phyloP scores from a whole-genome alignment of 1,140 invertebrate genomes.

The Anthonomus grandis region DNA sequence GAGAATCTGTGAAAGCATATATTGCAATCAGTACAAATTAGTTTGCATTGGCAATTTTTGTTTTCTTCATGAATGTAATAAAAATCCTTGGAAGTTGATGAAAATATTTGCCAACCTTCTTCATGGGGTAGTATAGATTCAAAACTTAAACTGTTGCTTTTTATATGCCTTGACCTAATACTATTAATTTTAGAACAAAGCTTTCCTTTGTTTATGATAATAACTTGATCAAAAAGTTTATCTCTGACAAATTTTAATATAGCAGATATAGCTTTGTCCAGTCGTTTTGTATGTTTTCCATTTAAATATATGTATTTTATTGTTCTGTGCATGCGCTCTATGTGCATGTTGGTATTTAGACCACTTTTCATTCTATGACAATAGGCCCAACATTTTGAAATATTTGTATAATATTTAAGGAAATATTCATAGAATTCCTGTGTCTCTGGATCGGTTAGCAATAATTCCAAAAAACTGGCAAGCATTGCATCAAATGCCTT shows the following conservation, averaged over 20 bases:
- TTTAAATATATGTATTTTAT: slow-evolving; percentile 20
- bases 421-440: slow-evolving; percentile 15
- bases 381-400: slow-evolving; percentile 13
- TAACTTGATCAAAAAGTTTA: slow-evolving; percentile 14
- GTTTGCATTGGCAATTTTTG: slow-evolving; percentile 8
- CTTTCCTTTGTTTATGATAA: slow-evolving; percentile 14
- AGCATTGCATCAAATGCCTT: slow-evolving; percentile 18
- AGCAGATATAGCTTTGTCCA: slow-evolving; percentile 7
- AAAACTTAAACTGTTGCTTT: slow-evolving; percentile 1
- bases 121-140: slow-evolving; percentile 3
- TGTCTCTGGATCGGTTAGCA: slow-evolving; percentile 5
- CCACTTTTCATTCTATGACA: slow-evolving; percentile 10
- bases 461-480: slow-evolving; percentile 5
- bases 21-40: slow-evolving; percentile 20
- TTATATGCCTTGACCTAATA: slow-evolving; percentile 10
- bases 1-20: slow-evolving; percentile 18
- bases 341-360: slow-evolving; percentile 22
- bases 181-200: slow-evolving; percentile 8
- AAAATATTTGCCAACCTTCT: slow-evolving; percentile 5
- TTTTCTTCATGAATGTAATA: slow-evolving; percentile 8
- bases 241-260: slow-evolving; percentile 22
- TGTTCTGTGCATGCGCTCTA: slow-evolving; percentile 15
- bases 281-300: slow-evolving; percentile 15
- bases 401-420: slow-evolving; percentile 7
- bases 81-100: slow-evolving; percentile 6